These are phyloP conservation scores for Hypanus sabinus DNA, from an alignment of 2,113 vertebrate species.

Conservation along the genomic window DNA sequence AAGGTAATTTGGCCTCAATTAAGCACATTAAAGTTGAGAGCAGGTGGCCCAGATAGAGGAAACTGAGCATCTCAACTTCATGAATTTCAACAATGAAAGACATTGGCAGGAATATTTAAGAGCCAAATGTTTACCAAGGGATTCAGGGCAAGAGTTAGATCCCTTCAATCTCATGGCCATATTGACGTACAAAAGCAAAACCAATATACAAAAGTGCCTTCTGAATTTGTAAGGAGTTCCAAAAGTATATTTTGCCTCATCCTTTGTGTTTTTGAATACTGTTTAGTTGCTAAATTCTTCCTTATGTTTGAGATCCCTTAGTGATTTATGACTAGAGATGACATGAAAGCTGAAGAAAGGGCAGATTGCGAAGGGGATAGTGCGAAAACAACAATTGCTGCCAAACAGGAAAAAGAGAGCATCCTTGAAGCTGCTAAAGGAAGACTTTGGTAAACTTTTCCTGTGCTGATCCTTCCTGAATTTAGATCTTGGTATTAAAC, in stretches of 20 bases:
- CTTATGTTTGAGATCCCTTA: background rate
- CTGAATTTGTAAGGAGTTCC: background rate
- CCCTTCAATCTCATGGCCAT: background rate
- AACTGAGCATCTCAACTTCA: background rate
- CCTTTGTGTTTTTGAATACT: background rate
- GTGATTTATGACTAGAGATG: too few relatives aligned
- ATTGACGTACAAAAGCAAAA: background rate
- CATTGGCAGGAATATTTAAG: background rate
- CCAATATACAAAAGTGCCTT: background rate
- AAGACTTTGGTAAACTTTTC: too few relatives aligned
- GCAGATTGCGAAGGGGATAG: too few relatives aligned
- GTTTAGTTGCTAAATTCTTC: too few relatives aligned
- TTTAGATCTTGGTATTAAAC: too few relatives aligned
- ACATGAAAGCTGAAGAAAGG: too few relatives aligned
- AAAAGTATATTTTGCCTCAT: background rate
- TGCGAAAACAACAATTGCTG: too few relatives aligned
- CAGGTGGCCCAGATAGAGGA: background rate
- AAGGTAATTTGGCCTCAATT: constrained; percentile 6
- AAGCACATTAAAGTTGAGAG: background rate
- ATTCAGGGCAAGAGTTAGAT: background rate
- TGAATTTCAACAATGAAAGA: background rate
- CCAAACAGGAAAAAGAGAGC: too few relatives aligned
- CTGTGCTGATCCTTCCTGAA: too few relatives aligned
- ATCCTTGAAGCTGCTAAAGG: too few relatives aligned
- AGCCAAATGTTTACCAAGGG: background rate